Percentiles rank a stretch among this genome's conserved stretches.
Evolutionary conservation across 2,888 invertebrate genomes (phyloP).

Genomic region (Stenurella melanura): DNA sequence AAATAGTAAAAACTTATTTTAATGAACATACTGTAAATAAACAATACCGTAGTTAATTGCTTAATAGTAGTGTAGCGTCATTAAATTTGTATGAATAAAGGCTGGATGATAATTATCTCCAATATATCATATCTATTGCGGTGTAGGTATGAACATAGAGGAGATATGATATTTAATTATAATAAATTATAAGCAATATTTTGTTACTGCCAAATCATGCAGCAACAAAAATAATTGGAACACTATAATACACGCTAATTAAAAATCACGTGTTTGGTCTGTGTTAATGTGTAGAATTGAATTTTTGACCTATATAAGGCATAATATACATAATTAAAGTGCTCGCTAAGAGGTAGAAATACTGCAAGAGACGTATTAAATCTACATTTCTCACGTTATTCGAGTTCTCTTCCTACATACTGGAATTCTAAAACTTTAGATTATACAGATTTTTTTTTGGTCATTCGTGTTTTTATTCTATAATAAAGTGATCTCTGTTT

Average conservation of each 20-base stretch:
- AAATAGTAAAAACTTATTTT: slow-evolving; percentile 18
- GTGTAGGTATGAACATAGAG: neutral
- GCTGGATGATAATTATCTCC: slow-evolving; percentile 21
- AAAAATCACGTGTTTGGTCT: neutral
- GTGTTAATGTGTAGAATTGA: neutral
- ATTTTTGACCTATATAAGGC: too few species aligned
- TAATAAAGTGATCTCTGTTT: too few species aligned
- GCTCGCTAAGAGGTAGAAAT: too few species aligned
- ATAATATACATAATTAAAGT: too few species aligned
- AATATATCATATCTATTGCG: slow-evolving; percentile 22
- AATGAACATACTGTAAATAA: slow-evolving; percentile 29
- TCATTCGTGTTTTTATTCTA: too few species aligned
- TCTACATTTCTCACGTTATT: too few species aligned
- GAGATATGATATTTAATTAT: slow-evolving; percentile 15
- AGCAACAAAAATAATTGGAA: slow-evolving; percentile 8
- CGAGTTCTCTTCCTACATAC: too few species aligned
- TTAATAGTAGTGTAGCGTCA: slow-evolving; percentile 27
- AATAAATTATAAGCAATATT: slow-evolving; percentile 12
- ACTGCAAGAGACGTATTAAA: too few species aligned
- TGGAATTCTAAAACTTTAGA: too few species aligned
- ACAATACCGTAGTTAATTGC: slow-evolving; percentile 22
- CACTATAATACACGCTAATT: neutral
- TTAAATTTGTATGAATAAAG: slow-evolving; percentile 15
- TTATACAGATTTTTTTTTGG: too few species aligned
- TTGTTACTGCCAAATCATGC: slow-evolving; percentile 19